These are phyloP conservation scores for Hephaestus fuliginosus DNA, from an alignment of 2,797 vertebrate genomes.

Conservation along the genomic window DNA sequence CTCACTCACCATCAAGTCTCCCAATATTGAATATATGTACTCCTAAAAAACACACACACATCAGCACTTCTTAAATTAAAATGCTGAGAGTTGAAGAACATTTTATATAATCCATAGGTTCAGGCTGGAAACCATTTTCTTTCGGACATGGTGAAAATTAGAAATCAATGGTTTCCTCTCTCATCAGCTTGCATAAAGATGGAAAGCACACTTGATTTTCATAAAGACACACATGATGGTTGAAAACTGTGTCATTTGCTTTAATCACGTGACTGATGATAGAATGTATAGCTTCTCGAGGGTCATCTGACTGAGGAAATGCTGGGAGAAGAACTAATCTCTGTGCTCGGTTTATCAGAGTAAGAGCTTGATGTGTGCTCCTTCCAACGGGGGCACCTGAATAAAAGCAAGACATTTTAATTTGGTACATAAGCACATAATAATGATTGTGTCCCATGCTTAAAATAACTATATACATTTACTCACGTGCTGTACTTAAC, in stretches of 20 bases:
- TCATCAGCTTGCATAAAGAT: conserved; percentile 24
- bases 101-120: conserved; percentile 59
- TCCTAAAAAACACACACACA: conserved; percentile 36
- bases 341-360: not conserved
- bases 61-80: conserved; percentile 68
- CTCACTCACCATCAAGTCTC: conserved; percentile 30
- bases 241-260: not conserved
- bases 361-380: not conserved
- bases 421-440: not conserved
- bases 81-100: conserved; percentile 43
- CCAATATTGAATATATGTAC: conserved; percentile 39
- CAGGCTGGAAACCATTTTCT: conserved; percentile 40
- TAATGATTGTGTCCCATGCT: not conserved
- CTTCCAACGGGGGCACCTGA: not conserved
- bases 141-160: conserved; percentile 53
- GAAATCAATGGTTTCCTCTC: conserved; percentile 51
- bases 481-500: not conserved
- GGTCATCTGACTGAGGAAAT: not conserved
- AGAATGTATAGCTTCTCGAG: not conserved
- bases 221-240: conserved; percentile 11
- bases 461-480: not conserved
- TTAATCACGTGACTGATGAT: not conserved
- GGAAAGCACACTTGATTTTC: conserved; percentile 32
- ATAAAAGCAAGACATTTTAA: not conserved
- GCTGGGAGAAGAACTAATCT: not conserved